Evolutionary conservation across 2,113 vertebrate genomes (phyloP).

Genomic region (Artemisiospiza belli): DNA sequence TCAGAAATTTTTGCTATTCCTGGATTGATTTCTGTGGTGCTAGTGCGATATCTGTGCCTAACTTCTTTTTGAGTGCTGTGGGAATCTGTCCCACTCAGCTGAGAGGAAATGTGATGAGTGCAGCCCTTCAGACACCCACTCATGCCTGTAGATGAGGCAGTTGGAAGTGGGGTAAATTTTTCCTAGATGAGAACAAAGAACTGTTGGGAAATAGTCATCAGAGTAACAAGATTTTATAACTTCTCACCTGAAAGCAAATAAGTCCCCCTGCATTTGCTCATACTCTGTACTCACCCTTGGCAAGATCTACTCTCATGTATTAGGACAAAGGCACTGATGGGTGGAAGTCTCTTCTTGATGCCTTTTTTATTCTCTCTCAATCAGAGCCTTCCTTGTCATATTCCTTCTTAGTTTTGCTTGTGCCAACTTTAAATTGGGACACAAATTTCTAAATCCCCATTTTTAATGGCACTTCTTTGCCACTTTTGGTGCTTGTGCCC

Average conservation of each 20-base stretch:
- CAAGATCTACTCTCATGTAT: not conserved
- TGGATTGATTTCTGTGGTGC: not conserved
- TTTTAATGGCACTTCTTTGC: not conserved
- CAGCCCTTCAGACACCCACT: not conserved
- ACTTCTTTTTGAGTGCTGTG: not conserved
- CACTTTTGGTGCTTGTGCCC: not conserved
- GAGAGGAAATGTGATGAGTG: not conserved
- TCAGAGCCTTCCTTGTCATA: not conserved
- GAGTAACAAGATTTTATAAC: not conserved
- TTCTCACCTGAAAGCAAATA: not conserved
- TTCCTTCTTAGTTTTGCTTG: not conserved
- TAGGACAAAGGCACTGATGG: not conserved
- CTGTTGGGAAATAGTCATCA: not conserved
- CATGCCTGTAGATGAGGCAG: not conserved
- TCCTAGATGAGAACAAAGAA: not conserved
- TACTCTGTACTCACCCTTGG: not conserved
- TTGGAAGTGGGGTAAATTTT: not conserved
- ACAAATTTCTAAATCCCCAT: not conserved
- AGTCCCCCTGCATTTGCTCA: not conserved
- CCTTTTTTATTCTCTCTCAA: not conserved
- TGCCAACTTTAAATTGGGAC: not conserved
- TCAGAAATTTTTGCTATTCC: conserved; percentile 15
- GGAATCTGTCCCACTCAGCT: not conserved
- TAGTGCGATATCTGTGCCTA: not conserved
- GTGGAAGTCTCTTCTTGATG: not conserved